phyloP scores from a whole-genome alignment of 92 coral and sea anemone genomes.

The Metridium senile region DNA sequence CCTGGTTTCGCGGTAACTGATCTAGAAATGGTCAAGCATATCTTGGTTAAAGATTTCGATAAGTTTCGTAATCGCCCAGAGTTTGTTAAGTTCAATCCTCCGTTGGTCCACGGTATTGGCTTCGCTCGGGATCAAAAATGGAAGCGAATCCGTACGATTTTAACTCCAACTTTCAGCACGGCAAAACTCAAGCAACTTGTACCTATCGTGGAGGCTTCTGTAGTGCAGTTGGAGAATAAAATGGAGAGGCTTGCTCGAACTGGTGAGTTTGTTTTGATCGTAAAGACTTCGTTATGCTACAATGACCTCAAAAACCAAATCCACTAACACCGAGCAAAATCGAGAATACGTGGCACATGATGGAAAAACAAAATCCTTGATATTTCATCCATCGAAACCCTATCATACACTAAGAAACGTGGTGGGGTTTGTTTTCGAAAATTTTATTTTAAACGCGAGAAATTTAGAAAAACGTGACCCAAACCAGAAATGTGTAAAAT shows the following conservation, averaged over 20 bases:
- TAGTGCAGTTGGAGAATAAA: conserved; percentile 31
- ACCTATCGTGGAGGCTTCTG: conserved; percentile 52
- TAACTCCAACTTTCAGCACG: conserved; percentile 69
- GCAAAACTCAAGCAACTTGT: conserved; percentile 60
- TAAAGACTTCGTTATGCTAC: no score
- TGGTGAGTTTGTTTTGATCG: conserved; percentile 47
- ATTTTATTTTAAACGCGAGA: no score
- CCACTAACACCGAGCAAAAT: background rate
- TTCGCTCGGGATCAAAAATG: conserved; percentile 46
- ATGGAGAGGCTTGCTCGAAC: conserved; percentile 38
- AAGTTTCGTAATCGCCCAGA: conserved; percentile 68
- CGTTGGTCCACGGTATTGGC: conserved; percentile 19
- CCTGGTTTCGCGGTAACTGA: conserved; percentile 55
- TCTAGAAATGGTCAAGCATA: conserved; percentile 59
- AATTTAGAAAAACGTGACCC: no score
- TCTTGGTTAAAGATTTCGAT: conserved; percentile 61
- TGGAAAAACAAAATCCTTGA: no score
- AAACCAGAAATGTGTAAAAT: background rate
- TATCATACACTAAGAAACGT: no score
- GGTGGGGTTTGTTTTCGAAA: no score
- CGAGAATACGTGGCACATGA: no score
- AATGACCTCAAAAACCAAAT: no score
- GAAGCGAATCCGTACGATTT: conserved; percentile 64
- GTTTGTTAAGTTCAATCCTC: conserved; percentile 49
- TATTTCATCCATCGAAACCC: no score